Conservation (phyloP, 2,113 vertebrate genomes). For the Stegastes partitus region DNA sequence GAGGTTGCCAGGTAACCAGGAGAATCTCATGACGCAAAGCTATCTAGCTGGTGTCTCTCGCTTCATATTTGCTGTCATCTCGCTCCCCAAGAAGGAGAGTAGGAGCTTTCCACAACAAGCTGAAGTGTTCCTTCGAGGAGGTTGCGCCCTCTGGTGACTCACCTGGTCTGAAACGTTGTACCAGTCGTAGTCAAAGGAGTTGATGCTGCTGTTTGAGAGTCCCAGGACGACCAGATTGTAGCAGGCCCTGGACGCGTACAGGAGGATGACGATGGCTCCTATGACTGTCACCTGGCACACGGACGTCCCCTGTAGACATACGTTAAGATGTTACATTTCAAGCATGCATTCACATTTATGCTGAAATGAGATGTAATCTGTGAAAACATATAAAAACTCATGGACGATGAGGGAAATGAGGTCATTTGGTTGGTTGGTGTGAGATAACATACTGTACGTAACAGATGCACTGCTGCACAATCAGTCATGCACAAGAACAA, state of each 20-base stretch:
- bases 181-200: constrained; percentile 98
- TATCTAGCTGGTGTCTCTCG: neutral
- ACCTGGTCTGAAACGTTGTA: constrained; percentile 99
- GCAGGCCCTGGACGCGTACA: constrained; percentile 95
- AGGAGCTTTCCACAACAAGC: too few species aligned
- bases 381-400: neutral
- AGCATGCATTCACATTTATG: too few species aligned
- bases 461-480: neutral
- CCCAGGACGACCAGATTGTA: constrained; percentile 95
- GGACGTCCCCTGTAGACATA: constrained; percentile 90
- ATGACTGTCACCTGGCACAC: constrained; percentile 94
- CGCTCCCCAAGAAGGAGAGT: too few species aligned
- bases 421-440: neutral
- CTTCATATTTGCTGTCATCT: neutral
- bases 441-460: neutral
- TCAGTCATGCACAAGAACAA: neutral
- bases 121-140: neutral
- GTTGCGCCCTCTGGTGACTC: neutral
- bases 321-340: neutral
- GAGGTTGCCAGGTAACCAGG: neutral
- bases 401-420: neutral
- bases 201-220: constrained; percentile 90
- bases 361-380: neutral
- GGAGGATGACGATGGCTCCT: constrained; percentile 92
- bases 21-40: neutral